A percentile compares a stretch with the other conserved stretches of the same genome.
phyloP scores from a whole-genome alignment of 1,140 invertebrate genomes.

The Drosophila sproati region DNA sequence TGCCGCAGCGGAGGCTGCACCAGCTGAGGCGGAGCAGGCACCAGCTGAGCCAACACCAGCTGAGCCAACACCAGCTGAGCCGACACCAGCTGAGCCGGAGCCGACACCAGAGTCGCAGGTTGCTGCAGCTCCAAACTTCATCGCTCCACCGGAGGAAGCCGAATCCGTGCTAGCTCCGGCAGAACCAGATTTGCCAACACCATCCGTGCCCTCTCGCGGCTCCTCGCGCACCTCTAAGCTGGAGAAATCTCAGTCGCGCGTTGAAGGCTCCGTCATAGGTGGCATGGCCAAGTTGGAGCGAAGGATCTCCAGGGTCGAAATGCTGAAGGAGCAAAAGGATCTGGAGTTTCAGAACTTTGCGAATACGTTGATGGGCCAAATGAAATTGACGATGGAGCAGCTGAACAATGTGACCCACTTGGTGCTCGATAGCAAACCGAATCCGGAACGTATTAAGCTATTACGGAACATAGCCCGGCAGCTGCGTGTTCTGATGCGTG shows the following conservation, averaged over 20 bases:
- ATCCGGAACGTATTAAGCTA: conserved; percentile 46
- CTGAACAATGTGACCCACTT: conserved; percentile 68
- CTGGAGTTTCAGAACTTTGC: conserved; percentile 41
- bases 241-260: conserved; percentile 10
- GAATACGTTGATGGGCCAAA: conserved; percentile 45
- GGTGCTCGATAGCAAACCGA: conserved; percentile 63
- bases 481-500: conserved; percentile 53
- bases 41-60: not conserved
- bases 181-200: no score
- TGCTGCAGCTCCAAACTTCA: not conserved
- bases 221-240: conserved; percentile 47
- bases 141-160: not conserved
- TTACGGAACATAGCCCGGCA: conserved; percentile 54
- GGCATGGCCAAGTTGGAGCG: conserved; percentile 46
- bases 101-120: not conserved
- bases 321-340: conserved; percentile 56
- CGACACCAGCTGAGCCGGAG: not conserved
- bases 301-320: conserved; percentile 58
- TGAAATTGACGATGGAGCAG: conserved; percentile 72
- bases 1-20: conserved; percentile 7
- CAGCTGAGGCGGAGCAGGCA: not conserved
- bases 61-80: not conserved
- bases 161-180: not conserved
- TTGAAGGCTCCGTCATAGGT: conserved; percentile 34
- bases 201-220: not conserved